phyloP scores from a whole-genome alignment of 2,888 invertebrate genomes.

The Netelia virgata region DNA sequence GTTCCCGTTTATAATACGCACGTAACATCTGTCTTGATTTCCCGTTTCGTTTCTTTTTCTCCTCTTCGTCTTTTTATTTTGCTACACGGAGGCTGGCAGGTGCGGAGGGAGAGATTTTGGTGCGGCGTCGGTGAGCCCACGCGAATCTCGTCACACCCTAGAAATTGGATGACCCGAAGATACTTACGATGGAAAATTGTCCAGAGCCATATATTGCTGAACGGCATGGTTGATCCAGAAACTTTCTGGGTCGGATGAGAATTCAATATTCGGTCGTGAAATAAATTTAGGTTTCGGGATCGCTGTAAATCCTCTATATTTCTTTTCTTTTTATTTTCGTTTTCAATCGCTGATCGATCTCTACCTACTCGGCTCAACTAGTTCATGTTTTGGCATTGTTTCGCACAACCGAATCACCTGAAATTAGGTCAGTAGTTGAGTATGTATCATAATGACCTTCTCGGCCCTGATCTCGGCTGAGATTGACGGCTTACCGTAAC shows the following conservation, averaged over 20 bases:
- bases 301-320: neutral
- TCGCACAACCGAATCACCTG: slow-evolving; percentile 32
- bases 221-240: neutral
- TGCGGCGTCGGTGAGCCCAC: slow-evolving; percentile 40
- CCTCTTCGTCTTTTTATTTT: neutral
- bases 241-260: neutral
- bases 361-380: neutral
- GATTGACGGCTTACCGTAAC: slow-evolving; percentile 14
- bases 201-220: slow-evolving; percentile 16
- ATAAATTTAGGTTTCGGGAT: neutral
- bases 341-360: neutral
- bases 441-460: slow-evolving; percentile 40
- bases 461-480: slow-evolving; percentile 50
- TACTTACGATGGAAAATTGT: slow-evolving; percentile 53
- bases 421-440: slow-evolving; percentile 57
- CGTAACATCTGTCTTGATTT: slow-evolving; percentile 50
- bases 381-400: slow-evolving; percentile 44
- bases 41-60: slow-evolving; percentile 5
- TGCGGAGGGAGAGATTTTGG: slow-evolving; percentile 49
- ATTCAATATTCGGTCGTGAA: neutral
- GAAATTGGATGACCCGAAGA: slow-evolving; percentile 59
- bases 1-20: slow-evolving; percentile 65
- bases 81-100: slow-evolving; percentile 9
- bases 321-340: neutral
- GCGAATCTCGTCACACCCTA: slow-evolving; percentile 48